Evolutionary conservation across 2,888 invertebrate species (phyloP), one percentile per base, ranked within the genome.

Genomic region (Athalia cordata): DNA sequence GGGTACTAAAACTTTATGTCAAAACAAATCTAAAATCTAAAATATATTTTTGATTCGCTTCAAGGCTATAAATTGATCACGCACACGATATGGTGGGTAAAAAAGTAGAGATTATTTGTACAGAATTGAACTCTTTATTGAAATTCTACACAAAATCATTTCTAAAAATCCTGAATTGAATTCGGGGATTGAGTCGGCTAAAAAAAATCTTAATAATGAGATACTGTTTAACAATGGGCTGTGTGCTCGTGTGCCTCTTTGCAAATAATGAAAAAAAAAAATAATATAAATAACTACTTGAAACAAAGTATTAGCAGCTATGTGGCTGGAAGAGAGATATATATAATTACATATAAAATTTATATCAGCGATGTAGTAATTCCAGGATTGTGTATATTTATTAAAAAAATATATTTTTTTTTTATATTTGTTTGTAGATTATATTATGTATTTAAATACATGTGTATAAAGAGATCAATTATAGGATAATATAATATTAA

Each of bases 251-350:
- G 62, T 62, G 62, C 62, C 62, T 62, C 62, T 62, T 13, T 62
- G 62, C 15, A 62, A 50, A 70, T 70, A 70, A 70, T 15, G 29
- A 13, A 7, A 15, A 7, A 55, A 11, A 55, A 29, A 1, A 29
- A 29, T 29, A 70, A 52, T 52, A 13, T 15, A 70, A 1, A 47
- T 8, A 52, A 70, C 49, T n/a, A 15, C 8, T 4, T 1, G 52
- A 52, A 29, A 29, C 8, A 43, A 61, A 74, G 61, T 74, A 74
- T 74, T 74, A 74, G 61, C 59, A 49, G 43, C 15, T 61, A 86
- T 87, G 87, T 86, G 88, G 87, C 86, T 86, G 85, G 87, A 86
- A 83, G 82, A 83, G 83, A 84, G 81, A 82, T 82, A 86, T 64
- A 64, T 65, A 61, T 62, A 77, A 80, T 85, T 85, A 84, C 84